These are phyloP conservation scores for Enteromius mattozi DNA, from an alignment of 2,797 vertebrate species.

Conservation along the genomic window DNA sequence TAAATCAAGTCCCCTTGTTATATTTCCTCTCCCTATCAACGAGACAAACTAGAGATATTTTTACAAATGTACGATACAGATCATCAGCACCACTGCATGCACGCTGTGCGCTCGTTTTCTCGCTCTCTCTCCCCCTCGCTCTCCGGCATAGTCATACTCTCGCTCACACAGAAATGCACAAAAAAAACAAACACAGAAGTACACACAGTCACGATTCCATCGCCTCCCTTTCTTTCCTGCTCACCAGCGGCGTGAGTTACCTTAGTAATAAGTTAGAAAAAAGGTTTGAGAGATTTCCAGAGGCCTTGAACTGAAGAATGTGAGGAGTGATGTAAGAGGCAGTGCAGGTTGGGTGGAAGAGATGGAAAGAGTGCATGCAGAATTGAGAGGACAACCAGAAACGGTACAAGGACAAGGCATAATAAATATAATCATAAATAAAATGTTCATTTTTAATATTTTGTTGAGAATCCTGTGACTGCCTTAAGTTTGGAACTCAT, in stretches of 20 bases:
- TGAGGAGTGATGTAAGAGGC: constrained; percentile 13
- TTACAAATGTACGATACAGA: constrained; percentile 36
- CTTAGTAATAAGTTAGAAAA: constrained; percentile 44
- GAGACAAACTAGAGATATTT: constrained; percentile 47
- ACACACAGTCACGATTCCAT: constrained; percentile 62
- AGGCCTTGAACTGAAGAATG: constrained; percentile 48
- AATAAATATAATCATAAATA: no score
- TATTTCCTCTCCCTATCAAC: constrained; percentile 41
- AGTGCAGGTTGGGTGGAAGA: constrained; percentile 11
- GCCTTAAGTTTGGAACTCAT: no score
- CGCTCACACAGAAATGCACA: constrained; percentile 47
- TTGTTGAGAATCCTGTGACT: no score
- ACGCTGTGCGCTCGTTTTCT: constrained; percentile 42
- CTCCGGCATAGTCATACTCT: constrained; percentile 36
- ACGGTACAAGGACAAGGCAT: not conserved
- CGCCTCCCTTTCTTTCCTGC: constrained; percentile 40
- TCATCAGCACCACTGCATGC: constrained; percentile 50
- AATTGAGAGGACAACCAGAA: not conserved
- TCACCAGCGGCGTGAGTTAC: constrained; percentile 33
- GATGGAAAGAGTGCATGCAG: constrained; percentile 5
- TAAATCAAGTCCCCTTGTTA: constrained; percentile 33
- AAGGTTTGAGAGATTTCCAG: constrained; percentile 41
- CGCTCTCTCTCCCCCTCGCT: constrained; percentile 1
- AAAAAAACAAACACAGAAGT: constrained; percentile 36
- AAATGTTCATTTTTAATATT: no score